Base-by-base conservation (phyloP, 1,140 invertebrate genomes). In the Drosophila serrata region DNA sequence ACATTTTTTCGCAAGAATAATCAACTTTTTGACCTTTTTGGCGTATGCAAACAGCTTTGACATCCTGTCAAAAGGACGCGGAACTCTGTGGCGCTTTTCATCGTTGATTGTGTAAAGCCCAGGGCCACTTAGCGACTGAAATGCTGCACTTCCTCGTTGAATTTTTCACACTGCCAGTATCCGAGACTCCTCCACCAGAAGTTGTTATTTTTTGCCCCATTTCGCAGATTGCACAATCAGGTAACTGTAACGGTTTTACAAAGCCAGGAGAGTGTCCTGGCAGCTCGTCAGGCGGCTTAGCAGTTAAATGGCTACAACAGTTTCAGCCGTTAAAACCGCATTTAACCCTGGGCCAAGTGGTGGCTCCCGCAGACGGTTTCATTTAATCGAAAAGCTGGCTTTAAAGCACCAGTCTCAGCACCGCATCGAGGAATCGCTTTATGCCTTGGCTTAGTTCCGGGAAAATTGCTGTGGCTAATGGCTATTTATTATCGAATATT, bases 21-120 rank as follows among this genome's bases (percentile, higher is more conserved):
- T 72, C 29, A 48, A 37, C n/a, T 13, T 58, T 33, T 33, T 42
- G 12, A 69, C 42, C 65, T 69, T 56, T 58, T 40, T 27, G 19
- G 12, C 31, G 42, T 15, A 49, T 35, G 65, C n/a, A 70, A 70
- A 58, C 22, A 70, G 51, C 65, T 70, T 40, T 70, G 42, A 72
- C 35, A 57, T 46, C 33, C n/a, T 22, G 22, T 35, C 42, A 57
- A 69, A 68, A 57, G 29, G 22, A 27, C 19, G 33, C 7, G 48
- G 39, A 31, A 17, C 24, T 7, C 43, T 13, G 48, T 12, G 63
- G 8, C 42, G 33, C 53, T 35, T 12, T 19, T 29, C 37, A 24
- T 17, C 58, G 60, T 68, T 87, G 82, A 75, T 79, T 79, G 82
- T 64, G 62, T 40, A 84, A 84, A 81, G 79, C 51, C 61, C 74